Evolutionary conservation across 2,888 invertebrate genomes (phyloP).

Genomic region (Tridacna gigas): DNA sequence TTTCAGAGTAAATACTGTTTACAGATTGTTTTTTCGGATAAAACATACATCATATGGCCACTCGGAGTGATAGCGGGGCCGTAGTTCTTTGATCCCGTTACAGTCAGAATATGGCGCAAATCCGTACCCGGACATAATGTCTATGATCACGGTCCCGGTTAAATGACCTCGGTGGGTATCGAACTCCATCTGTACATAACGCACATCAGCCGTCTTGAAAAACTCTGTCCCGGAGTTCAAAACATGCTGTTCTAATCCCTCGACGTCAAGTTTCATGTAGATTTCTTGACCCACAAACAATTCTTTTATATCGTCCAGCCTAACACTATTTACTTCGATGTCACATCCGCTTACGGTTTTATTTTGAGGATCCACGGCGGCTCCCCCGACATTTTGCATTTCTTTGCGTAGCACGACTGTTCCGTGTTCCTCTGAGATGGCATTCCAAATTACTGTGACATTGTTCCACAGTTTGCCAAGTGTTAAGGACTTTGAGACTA

Average conservation of each 20-base stretch:
- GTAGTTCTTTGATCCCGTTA: not conserved
- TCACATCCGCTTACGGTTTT: not conserved
- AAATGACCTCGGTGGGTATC: conserved; percentile 1
- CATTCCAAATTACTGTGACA: conserved; percentile 15
- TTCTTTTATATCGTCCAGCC: not conserved
- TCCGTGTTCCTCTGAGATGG: conserved; percentile 4
- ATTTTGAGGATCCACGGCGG: not conserved
- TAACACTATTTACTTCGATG: not conserved
- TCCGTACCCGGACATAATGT: not conserved
- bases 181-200: conserved; percentile 9
- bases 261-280: conserved; percentile 3
- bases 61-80: not conserved
- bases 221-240: conserved; percentile 1
- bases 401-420: not conserved
- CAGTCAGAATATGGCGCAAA: not conserved
- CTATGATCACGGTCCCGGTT: not conserved
- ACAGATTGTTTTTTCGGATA: not conserved
- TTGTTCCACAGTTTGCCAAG: not conserved
- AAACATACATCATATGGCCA: conserved; percentile 17
- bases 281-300: not conserved
- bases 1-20: too few species aligned
- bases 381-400: not conserved
- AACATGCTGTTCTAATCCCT: not conserved
- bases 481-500: conserved; percentile 7
- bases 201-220: not conserved